Base-by-base conservation (phyloP, 2,797 vertebrate genomes). In the Cuniculus paca region DNA sequence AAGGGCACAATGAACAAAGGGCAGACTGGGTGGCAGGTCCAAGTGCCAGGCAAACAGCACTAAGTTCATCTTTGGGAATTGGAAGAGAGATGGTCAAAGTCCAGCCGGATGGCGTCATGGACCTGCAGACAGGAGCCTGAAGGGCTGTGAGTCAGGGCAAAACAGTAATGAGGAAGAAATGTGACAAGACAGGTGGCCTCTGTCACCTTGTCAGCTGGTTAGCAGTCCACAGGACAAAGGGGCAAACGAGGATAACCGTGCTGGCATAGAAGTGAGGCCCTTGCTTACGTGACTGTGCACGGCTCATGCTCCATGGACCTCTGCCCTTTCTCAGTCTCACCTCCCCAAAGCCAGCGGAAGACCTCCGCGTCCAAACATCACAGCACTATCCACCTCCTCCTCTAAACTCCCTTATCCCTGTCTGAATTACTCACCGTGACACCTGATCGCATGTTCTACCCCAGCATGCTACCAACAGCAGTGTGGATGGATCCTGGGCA, bases 1-100 rank as follows among this genome's bases (percentile, higher is more conserved):
- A 95, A 95, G 56, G 34, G 36, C 65, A 70, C 87, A 26, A 45
- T 2, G 14, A 90, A 56, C 93, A 96, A 88, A 89, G 92, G 88
- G 68, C 45, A 90, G 81, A 78, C 5, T 48, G n/a, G n/a, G 90
- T 20, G 63, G 63, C 87, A 87, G 74, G 52, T 72, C 56, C 90
- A 58, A 83, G 89, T 0, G 20, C 19, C 50, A 54, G 6, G n/a
- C 39, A 52, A 83, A 77, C 16, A 80, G 58, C 48, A 52, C 45
- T 26, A 34, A 36, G 63, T 42, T 88, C 36, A 92, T 63, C 26
- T 36, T 22, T 72, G 77, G 52, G 75, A 93, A 94, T 39, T 42
- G 42, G 7, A 78, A 84, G 52, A 54, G 42, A 93, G 61, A 75
- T 0, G 20, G 82, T 82, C 80, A 22, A 80, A 68, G 45, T 56